A percentile compares a stretch with the other conserved stretches of the same genome.
These are phyloP conservation scores for Bellardia bayeri DNA, from an alignment of 2,888 invertebrate species.

Conservation along the genomic window DNA sequence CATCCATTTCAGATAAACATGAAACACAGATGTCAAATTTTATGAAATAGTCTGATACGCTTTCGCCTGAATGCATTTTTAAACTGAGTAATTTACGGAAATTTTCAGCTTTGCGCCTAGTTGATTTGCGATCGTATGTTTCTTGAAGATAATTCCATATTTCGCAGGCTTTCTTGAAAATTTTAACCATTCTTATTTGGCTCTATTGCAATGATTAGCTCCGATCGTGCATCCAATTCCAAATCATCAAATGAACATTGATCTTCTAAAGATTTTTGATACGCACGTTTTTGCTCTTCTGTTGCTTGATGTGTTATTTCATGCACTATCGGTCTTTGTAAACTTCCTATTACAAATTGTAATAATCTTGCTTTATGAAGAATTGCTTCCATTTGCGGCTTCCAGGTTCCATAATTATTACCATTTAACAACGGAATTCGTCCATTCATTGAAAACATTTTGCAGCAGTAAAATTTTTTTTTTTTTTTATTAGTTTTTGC, in stretches of 20 bases:
- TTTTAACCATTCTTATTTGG: conserved; percentile 45
- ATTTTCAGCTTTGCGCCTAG: conserved; percentile 37
- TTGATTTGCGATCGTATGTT: conserved; percentile 22
- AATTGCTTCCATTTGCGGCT: conserved; percentile 30
- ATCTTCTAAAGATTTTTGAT: conserved; percentile 32
- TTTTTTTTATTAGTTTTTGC: conserved; percentile 11
- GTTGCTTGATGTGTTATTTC: not conserved
- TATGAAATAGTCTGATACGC: conserved; percentile 8
- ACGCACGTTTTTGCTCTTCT: conserved; percentile 2
- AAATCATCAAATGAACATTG: conserved; percentile 18
- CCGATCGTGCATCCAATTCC: conserved; percentile 37
- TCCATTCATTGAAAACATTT: conserved; percentile 1
- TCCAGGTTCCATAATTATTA: conserved; percentile 25
- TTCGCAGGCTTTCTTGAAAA: conserved; percentile 8
- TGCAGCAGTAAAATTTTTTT: not conserved
- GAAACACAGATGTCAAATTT: conserved; percentile 46
- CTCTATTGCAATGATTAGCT: conserved; percentile 35
- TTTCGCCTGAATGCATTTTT: conserved; percentile 26
- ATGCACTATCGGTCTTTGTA: not conserved
- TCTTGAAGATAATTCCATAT: conserved; percentile 16
- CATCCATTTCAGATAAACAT: conserved; percentile 36
- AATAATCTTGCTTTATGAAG: conserved; percentile 4
- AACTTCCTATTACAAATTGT: conserved; percentile 10
- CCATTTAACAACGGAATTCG: conserved; percentile 9
- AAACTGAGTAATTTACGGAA: conserved; percentile 49